Evolutionary conservation across 2,888 invertebrate species (phyloP), one percentile per base, ranked within the genome.

Genomic region (Campoplex capitator): DNA sequence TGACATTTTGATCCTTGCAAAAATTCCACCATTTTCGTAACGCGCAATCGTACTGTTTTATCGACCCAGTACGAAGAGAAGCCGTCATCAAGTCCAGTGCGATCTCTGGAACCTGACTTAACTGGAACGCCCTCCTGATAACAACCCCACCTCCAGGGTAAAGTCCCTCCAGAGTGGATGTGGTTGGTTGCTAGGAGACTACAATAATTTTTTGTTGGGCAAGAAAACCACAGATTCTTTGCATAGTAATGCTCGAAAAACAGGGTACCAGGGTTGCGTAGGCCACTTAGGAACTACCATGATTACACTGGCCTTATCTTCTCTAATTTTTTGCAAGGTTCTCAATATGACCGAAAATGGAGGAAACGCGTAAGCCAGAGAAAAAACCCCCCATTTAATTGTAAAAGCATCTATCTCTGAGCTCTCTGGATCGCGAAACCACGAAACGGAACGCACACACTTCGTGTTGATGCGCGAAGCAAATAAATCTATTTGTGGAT

Each of bases 21-120:
- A 84, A 88, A 51, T 62, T 56, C 86, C 88, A 86, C 83, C 83
- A 89, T 32, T 79, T 89, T 79, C 86, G 85, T 9, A 88, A 51
- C 11, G 78, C 83, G 2, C 71, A n/a, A 13, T 82, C 75, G 42
- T 88, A 89, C 62, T 89, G 86, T 7, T 85, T 83, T n/a, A 87
- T 76, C 32, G 86, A 48, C 23, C 58, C 58, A 16, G 48, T 23
- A 48, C 71, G 58, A 3, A 89, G 75, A 16, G 88, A 88, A 3
- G 81, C 82, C 18, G 84, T 48, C 65, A 82, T 80, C 9, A 45
- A n/a, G 32, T 85, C 75, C 28, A 79, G 28, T 7, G 79, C 75
- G 1, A 35, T 51, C 51, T 76, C 23, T 0, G 79, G 83, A 18
- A 85, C 79, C 16, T 18, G 48, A 3, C 42, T 84, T 13, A 56